These are phyloP conservation scores for Phrynosoma platyrhinos DNA, from an alignment of 2,113 vertebrate genomes.

Conservation along the genomic window DNA sequence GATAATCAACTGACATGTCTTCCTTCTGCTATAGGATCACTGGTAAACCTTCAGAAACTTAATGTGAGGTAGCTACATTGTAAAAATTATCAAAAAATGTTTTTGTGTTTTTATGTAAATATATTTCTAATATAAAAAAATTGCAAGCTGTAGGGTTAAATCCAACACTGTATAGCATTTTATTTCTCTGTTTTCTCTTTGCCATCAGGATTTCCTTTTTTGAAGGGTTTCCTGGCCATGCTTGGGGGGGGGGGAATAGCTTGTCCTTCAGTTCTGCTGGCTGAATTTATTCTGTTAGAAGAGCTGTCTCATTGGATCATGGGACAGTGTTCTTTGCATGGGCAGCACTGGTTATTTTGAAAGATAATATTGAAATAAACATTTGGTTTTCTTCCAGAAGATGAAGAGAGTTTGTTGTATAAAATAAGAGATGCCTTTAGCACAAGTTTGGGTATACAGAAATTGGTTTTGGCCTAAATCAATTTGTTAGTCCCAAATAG, in stretches of 20 bases:
- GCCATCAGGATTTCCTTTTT: no score
- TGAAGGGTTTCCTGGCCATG: no score
- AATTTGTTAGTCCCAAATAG: no score
- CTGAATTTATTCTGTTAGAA: no score
- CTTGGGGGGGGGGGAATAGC: no score
- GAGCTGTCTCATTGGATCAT: no score
- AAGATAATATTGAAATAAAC: background rate
- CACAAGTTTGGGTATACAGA: background rate
- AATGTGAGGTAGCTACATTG: conserved; percentile 77
- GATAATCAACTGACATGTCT: conserved; percentile 90
- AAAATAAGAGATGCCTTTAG: background rate
- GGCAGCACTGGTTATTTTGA: background rate
- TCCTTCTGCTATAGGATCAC: conserved; percentile 85
- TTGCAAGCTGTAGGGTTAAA: background rate
- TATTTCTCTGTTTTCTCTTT: no score
- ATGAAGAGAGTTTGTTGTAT: background rate
- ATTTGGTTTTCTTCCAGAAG: background rate
- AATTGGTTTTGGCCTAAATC: background rate
- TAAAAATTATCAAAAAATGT: background rate
- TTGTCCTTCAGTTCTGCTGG: no score
- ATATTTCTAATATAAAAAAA: background rate
- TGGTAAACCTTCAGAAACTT: conserved; percentile 91
- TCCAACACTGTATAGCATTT: no score
- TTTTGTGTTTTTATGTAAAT: background rate
- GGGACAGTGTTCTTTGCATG: background rate